Conservation (phyloP, 2,797 vertebrate genomes). For the Odontamblyopus rebecca region DNA sequence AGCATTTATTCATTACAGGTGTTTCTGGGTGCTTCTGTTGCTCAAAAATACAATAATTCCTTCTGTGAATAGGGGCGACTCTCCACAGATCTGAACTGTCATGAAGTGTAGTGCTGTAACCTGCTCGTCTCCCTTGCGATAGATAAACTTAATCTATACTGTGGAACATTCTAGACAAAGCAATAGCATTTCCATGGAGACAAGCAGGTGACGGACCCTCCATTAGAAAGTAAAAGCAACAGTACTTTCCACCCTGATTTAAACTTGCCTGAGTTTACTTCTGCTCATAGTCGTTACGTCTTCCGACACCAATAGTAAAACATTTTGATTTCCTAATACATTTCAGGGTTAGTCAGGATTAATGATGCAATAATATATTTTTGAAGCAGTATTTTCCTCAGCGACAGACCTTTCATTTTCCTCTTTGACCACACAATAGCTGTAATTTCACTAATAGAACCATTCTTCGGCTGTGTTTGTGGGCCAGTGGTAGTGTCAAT, state of each 20-base stretch:
- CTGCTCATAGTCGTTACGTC: background rate
- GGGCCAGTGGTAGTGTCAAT: slow-evolving; percentile 31
- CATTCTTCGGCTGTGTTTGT: slow-evolving; percentile 22
- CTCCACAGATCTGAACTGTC: no score
- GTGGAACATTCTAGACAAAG: no score
- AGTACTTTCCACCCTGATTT: background rate
- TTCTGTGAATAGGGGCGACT: no score
- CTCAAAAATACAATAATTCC: no score
- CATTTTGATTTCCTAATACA: background rate
- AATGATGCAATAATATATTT: background rate
- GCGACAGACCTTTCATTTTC: background rate
- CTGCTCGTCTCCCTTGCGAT: no score
- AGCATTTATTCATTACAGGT: no score
- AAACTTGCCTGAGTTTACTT: background rate
- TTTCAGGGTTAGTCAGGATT: background rate
- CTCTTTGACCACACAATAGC: slow-evolving; percentile 1
- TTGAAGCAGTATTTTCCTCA: background rate
- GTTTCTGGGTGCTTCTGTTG: no score
- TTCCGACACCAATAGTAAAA: background rate
- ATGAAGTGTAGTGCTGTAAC: no score
- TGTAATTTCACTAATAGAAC: background rate
- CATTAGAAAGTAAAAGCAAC: no score
- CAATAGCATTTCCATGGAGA: no score
- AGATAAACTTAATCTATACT: no score
- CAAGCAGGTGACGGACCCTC: no score